phyloP scores from a whole-genome alignment of 1,140 invertebrate genomes.

The Zaprionus davidi region DNA sequence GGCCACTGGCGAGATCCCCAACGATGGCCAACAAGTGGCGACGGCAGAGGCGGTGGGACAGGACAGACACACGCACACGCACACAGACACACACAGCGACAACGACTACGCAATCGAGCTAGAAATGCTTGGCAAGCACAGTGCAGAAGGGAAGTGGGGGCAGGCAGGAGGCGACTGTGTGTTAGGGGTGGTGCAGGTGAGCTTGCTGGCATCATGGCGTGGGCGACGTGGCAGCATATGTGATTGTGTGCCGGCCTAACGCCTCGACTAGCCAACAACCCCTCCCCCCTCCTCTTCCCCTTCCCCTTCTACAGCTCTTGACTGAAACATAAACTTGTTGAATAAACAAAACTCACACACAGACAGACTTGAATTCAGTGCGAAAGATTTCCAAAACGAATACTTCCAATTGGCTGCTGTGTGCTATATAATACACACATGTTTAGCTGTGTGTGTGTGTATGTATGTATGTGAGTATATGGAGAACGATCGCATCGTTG shows the following conservation, averaged over 20 bases:
- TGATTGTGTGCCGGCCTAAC: constrained; percentile 10
- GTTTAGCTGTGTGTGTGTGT: not conserved
- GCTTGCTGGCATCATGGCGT: constrained; percentile 6
- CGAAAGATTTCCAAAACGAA: constrained; percentile 58
- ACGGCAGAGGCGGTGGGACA: not conserved
- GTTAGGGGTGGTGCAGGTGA: constrained; percentile 13
- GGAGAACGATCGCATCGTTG: constrained; percentile 27
- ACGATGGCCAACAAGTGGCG: constrained; percentile 72
- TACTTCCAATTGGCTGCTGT: constrained; percentile 60
- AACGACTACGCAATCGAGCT: constrained; percentile 47
- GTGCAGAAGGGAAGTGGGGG: not conserved
- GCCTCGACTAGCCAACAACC: not conserved
- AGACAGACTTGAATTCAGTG: constrained; percentile 20
- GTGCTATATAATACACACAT: constrained; percentile 26
- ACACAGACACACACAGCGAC: constrained; percentile 3
- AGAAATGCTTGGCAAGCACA: constrained; percentile 44
- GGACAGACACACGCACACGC: not conserved
- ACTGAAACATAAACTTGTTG: constrained; percentile 78
- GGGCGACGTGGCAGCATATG: constrained; percentile 14
- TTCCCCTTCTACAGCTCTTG: constrained; percentile 4
- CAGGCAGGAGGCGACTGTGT: constrained; percentile 16
- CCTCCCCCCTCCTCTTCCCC: not conserved
- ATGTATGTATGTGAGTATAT: constrained; percentile 7
- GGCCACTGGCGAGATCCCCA: constrained; percentile 28
- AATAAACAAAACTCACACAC: constrained; percentile 48